A percentile compares a stretch with the other conserved stretches of the same genome.
phyloP scores from a whole-genome alignment of 2,888 invertebrate species.

The Thumatha senex region DNA sequence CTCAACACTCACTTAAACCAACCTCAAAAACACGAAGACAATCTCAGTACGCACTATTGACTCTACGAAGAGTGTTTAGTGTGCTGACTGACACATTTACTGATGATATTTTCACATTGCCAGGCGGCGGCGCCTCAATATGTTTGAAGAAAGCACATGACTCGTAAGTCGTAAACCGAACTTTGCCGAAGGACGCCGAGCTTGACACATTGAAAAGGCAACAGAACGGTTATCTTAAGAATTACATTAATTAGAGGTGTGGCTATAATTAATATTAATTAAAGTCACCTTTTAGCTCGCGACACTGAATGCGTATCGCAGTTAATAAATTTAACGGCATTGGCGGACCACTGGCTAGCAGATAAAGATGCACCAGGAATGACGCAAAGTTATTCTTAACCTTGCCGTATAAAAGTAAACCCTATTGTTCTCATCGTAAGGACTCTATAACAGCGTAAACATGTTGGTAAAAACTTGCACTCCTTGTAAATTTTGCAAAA shows the following conservation, averaged over 20 bases:
- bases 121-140: no score
- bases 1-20: no score
- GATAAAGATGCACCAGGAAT: slow-evolving; percentile 74
- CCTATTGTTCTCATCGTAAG: slow-evolving; percentile 27
- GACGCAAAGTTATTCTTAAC: slow-evolving; percentile 36
- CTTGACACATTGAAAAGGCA: slow-evolving; percentile 54
- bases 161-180: background rate
- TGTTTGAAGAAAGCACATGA: slow-evolving; percentile 1
- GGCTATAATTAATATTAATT: slow-evolving; percentile 83
- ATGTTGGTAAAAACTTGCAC: slow-evolving; percentile 36
- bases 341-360: slow-evolving; percentile 65
- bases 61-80: no score
- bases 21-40: no score
- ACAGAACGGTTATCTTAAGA: slow-evolving; percentile 65
- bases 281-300: slow-evolving; percentile 79
- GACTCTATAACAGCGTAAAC: slow-evolving; percentile 14
- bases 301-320: slow-evolving; percentile 81
- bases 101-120: background rate
- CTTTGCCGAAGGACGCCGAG: slow-evolving; percentile 15
- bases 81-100: background rate
- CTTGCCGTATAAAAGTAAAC: slow-evolving; percentile 22
- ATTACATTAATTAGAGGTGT: slow-evolving; percentile 82
- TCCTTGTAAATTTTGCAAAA: slow-evolving; percentile 48
- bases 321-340: slow-evolving; percentile 81
- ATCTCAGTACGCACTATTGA: no score